Evolutionary conservation across 1,140 invertebrate genomes (phyloP).

Genomic region (Micrasema longulum): DNA sequence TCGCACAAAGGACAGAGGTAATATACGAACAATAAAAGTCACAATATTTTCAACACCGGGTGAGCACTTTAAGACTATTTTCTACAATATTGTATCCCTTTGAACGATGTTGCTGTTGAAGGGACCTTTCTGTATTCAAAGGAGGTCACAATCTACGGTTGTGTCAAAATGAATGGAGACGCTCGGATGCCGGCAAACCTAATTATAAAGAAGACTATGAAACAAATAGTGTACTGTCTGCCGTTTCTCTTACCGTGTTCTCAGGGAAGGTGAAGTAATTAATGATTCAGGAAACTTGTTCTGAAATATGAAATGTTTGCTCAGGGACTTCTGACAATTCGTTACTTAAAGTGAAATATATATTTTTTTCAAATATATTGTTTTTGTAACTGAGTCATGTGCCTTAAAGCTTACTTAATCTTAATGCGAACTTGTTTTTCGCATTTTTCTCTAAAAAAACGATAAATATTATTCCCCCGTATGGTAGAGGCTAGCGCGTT

Average conservation of each 20-base stretch:
- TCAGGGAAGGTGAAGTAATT: conserved; percentile 37
- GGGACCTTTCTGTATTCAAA: conserved; percentile 32
- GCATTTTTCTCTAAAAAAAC: no score
- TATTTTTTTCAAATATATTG: no score
- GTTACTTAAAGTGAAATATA: no score
- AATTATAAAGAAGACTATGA: conserved; percentile 39
- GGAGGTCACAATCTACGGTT: conserved; percentile 22
- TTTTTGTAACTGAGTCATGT: no score
- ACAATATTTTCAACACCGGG: neutral
- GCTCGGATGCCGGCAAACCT: conserved; percentile 28
- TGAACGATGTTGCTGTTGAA: conserved; percentile 17
- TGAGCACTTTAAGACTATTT: conserved; percentile 32
- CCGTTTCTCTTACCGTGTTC: conserved; percentile 27
- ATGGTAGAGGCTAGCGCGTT: no score
- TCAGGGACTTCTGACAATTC: neutral
- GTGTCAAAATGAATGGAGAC: conserved; percentile 41
- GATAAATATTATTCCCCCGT: no score
- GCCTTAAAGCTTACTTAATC: no score
- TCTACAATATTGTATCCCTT: conserved; percentile 20
- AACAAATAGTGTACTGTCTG: conserved; percentile 18
- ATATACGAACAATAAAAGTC: neutral
- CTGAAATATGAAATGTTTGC: neutral
- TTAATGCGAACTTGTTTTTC: no score
- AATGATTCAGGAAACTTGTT: conserved; percentile 3
- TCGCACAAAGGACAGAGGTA: no score